Evolutionary conservation across 2,888 invertebrate genomes (phyloP), one percentile per base, ranked within the genome.

Genomic region (Achlya flavicornis): DNA sequence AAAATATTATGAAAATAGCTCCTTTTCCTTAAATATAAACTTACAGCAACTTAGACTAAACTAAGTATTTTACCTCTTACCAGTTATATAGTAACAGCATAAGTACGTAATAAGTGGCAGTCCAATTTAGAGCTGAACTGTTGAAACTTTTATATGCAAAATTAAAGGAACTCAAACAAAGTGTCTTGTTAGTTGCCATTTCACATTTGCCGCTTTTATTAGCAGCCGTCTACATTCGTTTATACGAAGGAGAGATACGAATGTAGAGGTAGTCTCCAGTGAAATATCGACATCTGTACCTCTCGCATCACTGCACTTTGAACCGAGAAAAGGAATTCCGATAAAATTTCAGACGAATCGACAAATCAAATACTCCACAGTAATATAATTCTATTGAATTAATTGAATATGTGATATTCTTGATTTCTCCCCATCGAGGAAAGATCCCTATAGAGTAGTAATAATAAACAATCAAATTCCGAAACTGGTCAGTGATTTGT

Each of bases 91-190:
- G 19, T 3, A 59, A 19, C 8, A 59, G 41, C 41, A 41, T 11
- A 41, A 38, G n/a, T 59, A 58, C 58, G 5, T 58, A n/a, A n/a
- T n/a, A 58, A 58, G 35, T 46, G 35, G 58, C 35, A 58, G 35
- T 58, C 58, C 58, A 58, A 58, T 58, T 33, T 35, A 38, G 8
- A 16, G 19, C 38, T 16, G 10, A 59, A 59, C 7, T 35, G 19
- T 16, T 41, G 8, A 19, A 10, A 59, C 38, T 16, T 59, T 19
- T 41, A n/a, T 35, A n/a, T 38, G n/a, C 58, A 12, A 58, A 58
- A 58, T 58, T 58, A 7, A 32, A n/a, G 41, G 38, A 59, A 59
- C 16, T 38, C 58, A 59, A 59, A 35, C 58, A 59, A 59, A 35
- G 19, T 38, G 32, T 38, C n/a, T 38, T 41, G 19, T 41, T 16